A percentile compares a stretch with the other conserved stretches of the same genome.
Conservation (phyloP, 2,113 vertebrate species). For the Aegotheles bennettii region DNA sequence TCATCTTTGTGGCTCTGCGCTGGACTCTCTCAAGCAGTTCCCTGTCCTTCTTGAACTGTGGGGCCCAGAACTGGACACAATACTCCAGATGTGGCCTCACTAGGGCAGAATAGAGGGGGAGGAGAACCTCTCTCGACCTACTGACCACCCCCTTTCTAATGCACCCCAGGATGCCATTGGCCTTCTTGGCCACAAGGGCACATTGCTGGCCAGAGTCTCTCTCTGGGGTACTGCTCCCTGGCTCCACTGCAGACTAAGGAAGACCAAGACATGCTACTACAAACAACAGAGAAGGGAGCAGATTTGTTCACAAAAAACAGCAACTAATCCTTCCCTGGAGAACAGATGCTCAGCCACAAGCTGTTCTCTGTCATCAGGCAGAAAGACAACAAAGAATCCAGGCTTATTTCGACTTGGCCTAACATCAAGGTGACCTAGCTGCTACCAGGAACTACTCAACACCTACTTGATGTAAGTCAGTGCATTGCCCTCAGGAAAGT, state of each 20-base stretch:
- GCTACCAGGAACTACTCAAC: background rate
- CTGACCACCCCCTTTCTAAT: too few relatives aligned
- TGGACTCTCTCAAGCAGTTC: too few relatives aligned
- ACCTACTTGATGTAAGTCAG: slow-evolving; percentile 98
- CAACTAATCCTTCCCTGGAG: background rate
- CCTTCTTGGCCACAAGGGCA: too few relatives aligned
- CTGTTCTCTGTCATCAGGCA: background rate
- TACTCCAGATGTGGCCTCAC: too few relatives aligned
- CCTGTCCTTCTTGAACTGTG: too few relatives aligned
- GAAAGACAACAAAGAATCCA: background rate
- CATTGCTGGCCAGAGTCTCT: background rate
- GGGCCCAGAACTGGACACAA: too few relatives aligned
- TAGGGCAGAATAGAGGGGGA: too few relatives aligned
- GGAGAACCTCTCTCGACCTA: too few relatives aligned
- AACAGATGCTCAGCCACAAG: slow-evolving; percentile 1
- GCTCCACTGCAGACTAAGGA: background rate
- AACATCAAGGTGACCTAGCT: background rate
- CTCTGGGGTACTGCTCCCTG: background rate
- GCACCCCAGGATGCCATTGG: too few relatives aligned
- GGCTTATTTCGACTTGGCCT: background rate
- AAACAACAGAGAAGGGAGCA: background rate
- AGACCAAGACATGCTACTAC: background rate
- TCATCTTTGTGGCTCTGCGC: too few relatives aligned
- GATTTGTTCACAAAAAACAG: background rate
- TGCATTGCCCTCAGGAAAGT: slow-evolving; percentile 97